Conservation (phyloP, 2,797 vertebrate genomes). For the Bradypodion pumilum region DNA sequence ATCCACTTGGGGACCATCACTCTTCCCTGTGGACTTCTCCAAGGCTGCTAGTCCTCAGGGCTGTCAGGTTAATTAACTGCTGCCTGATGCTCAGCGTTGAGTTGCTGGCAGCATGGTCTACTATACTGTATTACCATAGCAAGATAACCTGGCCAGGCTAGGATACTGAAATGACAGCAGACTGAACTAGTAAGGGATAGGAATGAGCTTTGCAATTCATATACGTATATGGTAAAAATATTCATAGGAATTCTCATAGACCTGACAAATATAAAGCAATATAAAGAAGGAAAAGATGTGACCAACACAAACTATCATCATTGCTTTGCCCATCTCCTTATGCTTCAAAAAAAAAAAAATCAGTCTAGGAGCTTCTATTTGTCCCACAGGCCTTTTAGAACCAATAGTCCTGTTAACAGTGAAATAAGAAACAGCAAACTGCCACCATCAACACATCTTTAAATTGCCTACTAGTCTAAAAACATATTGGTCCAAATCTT, state of each 20-base stretch:
- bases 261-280: not conserved
- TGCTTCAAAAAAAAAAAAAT: not conserved
- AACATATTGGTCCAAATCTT: not conserved
- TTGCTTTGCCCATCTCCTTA: not conserved
- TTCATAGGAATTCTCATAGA: not conserved
- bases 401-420: not conserved
- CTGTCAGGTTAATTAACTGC: too few species aligned
- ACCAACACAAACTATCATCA: not conserved
- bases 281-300: not conserved
- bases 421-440: not conserved
- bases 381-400: not conserved
- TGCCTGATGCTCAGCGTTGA: too few species aligned
- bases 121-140: too few species aligned
- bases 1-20: too few species aligned
- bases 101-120: too few species aligned
- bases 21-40: too few species aligned
- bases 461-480: not conserved
- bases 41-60: too few species aligned
- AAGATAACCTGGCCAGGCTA: too few species aligned
- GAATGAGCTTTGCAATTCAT: not conserved
- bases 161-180: not conserved
- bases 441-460: not conserved
- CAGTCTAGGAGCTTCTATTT: not conserved
- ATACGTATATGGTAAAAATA: not conserved
- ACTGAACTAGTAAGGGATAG: not conserved